phyloP scores from a whole-genome alignment of 2,797 vertebrate genomes.

The Geotrypetes seraphini region DNA sequence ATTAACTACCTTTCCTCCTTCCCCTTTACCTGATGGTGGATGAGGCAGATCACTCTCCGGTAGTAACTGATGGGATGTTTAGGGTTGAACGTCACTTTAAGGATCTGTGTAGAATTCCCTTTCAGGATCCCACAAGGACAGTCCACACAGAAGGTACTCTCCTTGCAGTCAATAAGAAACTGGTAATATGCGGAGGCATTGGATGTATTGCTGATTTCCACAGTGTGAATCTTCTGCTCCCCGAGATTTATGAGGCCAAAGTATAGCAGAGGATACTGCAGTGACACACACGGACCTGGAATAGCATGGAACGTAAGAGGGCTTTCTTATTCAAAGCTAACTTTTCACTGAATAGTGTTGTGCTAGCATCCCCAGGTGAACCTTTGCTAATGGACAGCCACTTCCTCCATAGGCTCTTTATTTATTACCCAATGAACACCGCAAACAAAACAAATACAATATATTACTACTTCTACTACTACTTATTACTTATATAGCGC shows the following conservation, averaged over 20 bases:
- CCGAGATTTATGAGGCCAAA: conserved; percentile 66
- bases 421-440: too few relatives aligned
- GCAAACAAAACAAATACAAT: too few relatives aligned
- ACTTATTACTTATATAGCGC: too few relatives aligned
- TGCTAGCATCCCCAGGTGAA: too few relatives aligned
- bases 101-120: conserved; percentile 38
- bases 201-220: conserved; percentile 69
- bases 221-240: conserved; percentile 11
- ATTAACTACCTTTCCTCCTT: neutral
- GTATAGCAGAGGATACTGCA: conserved; percentile 58
- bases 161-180: conserved; percentile 68
- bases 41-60: conserved; percentile 72
- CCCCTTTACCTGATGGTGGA: conserved; percentile 72
- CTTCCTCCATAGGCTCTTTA: too few relatives aligned
- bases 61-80: conserved; percentile 59
- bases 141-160: conserved; percentile 76
- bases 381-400: too few relatives aligned
- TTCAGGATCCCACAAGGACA: conserved; percentile 54
- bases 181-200: conserved; percentile 65
- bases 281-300: conserved; percentile 67
- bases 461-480: too few relatives aligned
- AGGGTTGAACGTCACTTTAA: conserved; percentile 69
- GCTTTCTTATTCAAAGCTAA: too few relatives aligned
- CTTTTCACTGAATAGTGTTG: too few relatives aligned
- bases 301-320: neutral